A percentile compares a stretch with the other conserved stretches of the same genome.
These are phyloP conservation scores for Drosophila arawakana DNA, from an alignment of 1,140 invertebrate genomes.

Conservation along the genomic window DNA sequence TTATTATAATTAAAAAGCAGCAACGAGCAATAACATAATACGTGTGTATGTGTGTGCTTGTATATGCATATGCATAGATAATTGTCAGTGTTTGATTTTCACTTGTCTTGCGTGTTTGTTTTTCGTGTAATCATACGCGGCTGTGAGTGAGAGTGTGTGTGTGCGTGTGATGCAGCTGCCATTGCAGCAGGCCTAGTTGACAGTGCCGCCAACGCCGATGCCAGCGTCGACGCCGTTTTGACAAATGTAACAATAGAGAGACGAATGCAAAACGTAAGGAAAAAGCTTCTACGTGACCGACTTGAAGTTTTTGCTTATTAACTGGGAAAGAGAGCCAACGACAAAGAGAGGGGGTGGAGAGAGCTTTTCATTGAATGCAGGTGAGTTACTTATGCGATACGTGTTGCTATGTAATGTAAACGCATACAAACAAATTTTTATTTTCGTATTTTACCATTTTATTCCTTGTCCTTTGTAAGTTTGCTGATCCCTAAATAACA, in stretches of 20 bases:
- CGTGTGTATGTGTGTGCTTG: background rate
- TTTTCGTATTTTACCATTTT: background rate
- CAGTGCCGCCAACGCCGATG: slow-evolving; percentile 20
- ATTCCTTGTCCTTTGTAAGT: slow-evolving; percentile 4
- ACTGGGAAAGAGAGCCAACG: background rate
- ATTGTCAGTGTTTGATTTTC: slow-evolving; percentile 52
- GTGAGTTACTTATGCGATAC: slow-evolving; percentile 41
- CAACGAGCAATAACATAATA: slow-evolving; percentile 46
- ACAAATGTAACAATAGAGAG: slow-evolving; percentile 38
- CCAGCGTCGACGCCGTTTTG: slow-evolving; percentile 12
- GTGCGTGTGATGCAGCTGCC: slow-evolving; percentile 33
- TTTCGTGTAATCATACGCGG: slow-evolving; percentile 32
- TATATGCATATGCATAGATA: slow-evolving; percentile 35
- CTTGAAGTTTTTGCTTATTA: slow-evolving; percentile 52
- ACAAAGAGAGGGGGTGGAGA: slow-evolving; percentile 5
- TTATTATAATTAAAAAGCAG: slow-evolving; percentile 64
- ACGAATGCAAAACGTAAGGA: slow-evolving; percentile 47
- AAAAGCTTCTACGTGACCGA: slow-evolving; percentile 71
- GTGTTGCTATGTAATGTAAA: slow-evolving; percentile 37
- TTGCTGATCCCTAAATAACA: slow-evolving; percentile 14
- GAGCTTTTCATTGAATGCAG: slow-evolving; percentile 51
- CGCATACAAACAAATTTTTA: background rate
- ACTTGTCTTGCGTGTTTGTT: slow-evolving; percentile 47
- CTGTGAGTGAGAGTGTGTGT: slow-evolving; percentile 33
- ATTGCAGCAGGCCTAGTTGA: slow-evolving; percentile 39